Evolutionary conservation across 1,140 invertebrate species (phyloP).

Genomic region (Adoxophyes honmai): DNA sequence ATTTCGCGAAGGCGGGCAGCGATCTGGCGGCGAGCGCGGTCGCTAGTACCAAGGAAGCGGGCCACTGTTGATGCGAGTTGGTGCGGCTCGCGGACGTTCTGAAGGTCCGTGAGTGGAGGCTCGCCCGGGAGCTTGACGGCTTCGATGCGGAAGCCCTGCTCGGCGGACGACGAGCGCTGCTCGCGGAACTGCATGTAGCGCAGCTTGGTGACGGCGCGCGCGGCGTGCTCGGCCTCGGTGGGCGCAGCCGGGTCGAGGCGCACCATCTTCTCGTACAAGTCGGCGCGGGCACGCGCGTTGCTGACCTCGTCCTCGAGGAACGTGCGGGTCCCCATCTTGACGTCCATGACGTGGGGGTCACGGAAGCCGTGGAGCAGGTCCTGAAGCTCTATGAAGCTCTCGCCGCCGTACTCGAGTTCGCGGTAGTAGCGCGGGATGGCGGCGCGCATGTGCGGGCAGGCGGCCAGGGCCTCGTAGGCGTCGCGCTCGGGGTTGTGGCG

Average conservation of each 20-base stretch:
- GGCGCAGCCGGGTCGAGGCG: slow-evolving; percentile 92
- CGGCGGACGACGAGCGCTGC: slow-evolving; percentile 93
- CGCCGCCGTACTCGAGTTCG: slow-evolving; percentile 90
- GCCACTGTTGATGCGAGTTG: slow-evolving; percentile 89
- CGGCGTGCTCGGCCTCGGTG: slow-evolving; percentile 87
- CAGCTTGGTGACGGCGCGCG: slow-evolving; percentile 92
- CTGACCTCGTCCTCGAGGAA: slow-evolving; percentile 96
- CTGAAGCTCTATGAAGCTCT: slow-evolving; percentile 94
- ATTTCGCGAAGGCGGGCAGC: slow-evolving; percentile 87
- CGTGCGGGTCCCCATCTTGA: slow-evolving; percentile 95
- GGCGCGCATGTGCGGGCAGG: slow-evolving; percentile 85
- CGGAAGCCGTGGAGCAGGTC: slow-evolving; percentile 91
- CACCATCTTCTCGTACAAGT: slow-evolving; percentile 96
- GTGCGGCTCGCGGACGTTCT: slow-evolving; percentile 85
- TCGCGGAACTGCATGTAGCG: slow-evolving; percentile 98
- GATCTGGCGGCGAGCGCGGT: slow-evolving; percentile 83
- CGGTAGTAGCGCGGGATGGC: slow-evolving; percentile 93
- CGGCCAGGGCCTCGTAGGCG: slow-evolving; percentile 89
- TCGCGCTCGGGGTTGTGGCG: slow-evolving; percentile 87
- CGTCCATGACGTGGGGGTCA: slow-evolving; percentile 94
- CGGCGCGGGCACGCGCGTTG: slow-evolving; percentile 86
- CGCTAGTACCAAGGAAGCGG: slow-evolving; percentile 85
- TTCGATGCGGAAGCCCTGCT: slow-evolving; percentile 96
- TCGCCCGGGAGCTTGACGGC: slow-evolving; percentile 91
- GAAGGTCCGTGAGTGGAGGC: slow-evolving; percentile 85